Conservation (phyloP, 2,113 vertebrate genomes). For the Forbesichthys papilliferus region DNA sequence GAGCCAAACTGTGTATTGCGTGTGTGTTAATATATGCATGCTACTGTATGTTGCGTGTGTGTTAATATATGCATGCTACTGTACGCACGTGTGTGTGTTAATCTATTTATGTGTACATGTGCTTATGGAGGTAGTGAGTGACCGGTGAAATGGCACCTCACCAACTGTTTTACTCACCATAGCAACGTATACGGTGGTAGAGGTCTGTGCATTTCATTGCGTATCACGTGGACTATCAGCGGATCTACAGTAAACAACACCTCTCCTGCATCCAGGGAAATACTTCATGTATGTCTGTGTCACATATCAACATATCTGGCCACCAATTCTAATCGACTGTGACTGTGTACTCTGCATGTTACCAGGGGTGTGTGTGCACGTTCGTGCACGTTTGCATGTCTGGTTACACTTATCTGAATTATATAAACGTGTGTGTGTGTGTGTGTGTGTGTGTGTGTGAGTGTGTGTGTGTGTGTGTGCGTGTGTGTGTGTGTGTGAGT, state of each 20-base stretch:
- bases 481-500: not conserved
- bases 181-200: conserved; percentile 65
- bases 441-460: not conserved
- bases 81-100: not conserved
- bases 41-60: conserved; percentile 4
- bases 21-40: not conserved
- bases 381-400: not conserved
- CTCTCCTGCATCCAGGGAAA: too few relatives aligned
- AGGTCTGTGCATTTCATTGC: conserved; percentile 37
- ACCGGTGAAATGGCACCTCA: conserved; percentile 51
- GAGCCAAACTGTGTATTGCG: conserved; percentile 36
- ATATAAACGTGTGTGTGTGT: not conserved
- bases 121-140: conserved; percentile 42
- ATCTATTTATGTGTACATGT: conserved; percentile 24
- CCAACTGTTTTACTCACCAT: conserved; percentile 65
- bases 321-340: not conserved
- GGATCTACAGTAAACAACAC: not conserved
- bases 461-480: not conserved
- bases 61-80: not conserved
- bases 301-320: too few relatives aligned
- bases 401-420: not conserved
- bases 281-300: not conserved
- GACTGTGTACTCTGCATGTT: not conserved
- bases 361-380: not conserved
- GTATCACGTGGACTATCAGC: conserved; percentile 39